Conservation (phyloP, 2,797 vertebrate species). For the Chrysocyon brachyurus region DNA sequence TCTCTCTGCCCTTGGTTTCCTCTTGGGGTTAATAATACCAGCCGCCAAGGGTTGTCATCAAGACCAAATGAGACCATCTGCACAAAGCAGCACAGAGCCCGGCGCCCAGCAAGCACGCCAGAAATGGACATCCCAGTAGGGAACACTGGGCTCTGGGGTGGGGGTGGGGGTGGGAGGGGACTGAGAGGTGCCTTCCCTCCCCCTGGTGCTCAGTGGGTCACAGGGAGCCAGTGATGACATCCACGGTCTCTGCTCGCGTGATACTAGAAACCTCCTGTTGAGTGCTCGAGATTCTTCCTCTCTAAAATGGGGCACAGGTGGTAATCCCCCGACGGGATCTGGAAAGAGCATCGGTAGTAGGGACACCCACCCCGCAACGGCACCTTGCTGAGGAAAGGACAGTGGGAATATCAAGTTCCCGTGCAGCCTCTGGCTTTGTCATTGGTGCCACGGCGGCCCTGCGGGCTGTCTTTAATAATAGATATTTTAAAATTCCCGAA, state of each 20-base stretch:
- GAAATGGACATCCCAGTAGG: neutral
- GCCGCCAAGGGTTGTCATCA: neutral
- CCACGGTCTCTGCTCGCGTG: neutral
- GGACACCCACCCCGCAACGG: neutral
- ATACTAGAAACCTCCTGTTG: neutral
- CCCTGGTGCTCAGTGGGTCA: neutral
- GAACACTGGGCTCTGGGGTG: neutral
- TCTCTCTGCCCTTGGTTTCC: slow-evolving; percentile 57
- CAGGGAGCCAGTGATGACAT: neutral
- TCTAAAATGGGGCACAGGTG: neutral
- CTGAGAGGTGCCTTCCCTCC: neutral
- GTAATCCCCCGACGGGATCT: neutral
- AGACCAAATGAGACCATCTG: slow-evolving; percentile 66
- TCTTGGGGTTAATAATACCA: slow-evolving; percentile 64
- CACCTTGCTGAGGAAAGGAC: neutral
- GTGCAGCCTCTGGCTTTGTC: slow-evolving; percentile 24
- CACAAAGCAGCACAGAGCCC: neutral
- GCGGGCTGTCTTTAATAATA: slow-evolving; percentile 57
- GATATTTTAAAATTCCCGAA: slow-evolving; percentile 53
- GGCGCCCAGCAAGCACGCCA: neutral
- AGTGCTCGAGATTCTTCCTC: slow-evolving; percentile 24
- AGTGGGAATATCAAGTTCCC: neutral
- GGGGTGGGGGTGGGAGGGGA: too few species aligned
- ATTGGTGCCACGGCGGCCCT: slow-evolving; percentile 24
- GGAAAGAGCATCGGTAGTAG: neutral